These are phyloP conservation scores for Saccostrea echinata DNA, from an alignment of 1,140 invertebrate genomes.

Conservation along the genomic window DNA sequence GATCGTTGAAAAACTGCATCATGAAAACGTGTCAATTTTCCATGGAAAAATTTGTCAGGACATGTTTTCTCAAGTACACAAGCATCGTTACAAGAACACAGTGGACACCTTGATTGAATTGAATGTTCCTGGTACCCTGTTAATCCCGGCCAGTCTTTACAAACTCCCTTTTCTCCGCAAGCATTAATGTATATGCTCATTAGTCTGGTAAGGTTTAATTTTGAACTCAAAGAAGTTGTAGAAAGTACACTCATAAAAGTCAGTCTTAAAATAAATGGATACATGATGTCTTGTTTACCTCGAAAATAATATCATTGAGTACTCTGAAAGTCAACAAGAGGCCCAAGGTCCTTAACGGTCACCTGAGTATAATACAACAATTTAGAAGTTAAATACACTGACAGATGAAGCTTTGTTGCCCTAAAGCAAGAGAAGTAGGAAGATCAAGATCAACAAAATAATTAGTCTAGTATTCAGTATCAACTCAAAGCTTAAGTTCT, in stretches of 20 bases:
- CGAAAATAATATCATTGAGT: too few relatives aligned
- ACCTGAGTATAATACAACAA: too few relatives aligned
- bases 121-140: background rate
- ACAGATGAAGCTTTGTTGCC: too few relatives aligned
- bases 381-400: too few relatives aligned
- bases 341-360: too few relatives aligned
- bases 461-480: too few relatives aligned
- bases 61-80: background rate
- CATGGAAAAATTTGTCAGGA: constrained; percentile 7
- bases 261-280: too few relatives aligned
- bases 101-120: background rate
- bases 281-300: too few relatives aligned
- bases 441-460: too few relatives aligned
- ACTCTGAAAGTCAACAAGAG: too few relatives aligned
- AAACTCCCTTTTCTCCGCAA: background rate
- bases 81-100: background rate
- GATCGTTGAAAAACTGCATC: background rate
- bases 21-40: background rate
- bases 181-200: background rate
- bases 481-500: too few relatives aligned
- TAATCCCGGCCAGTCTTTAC: background rate
- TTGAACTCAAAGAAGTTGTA: background rate
- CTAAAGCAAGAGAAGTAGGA: too few relatives aligned
- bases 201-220: background rate
- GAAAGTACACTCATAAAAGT: background rate